A percentile compares a stretch with the other conserved stretches of the same genome.
phyloP scores from a whole-genome alignment of 2,888 invertebrate species.

The Volucella zonaria region DNA sequence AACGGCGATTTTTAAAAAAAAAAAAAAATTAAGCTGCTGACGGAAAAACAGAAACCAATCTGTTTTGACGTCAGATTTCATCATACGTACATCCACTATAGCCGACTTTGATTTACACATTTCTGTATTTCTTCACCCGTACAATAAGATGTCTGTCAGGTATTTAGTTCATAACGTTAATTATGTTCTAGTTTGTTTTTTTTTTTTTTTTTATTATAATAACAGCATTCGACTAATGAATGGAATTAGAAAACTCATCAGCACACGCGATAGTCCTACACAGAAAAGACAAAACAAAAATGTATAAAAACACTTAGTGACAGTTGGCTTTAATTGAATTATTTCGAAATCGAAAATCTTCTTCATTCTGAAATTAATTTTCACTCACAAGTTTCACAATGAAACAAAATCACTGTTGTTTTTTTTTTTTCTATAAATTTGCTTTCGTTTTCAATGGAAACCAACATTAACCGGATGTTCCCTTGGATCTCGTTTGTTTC shows the following conservation, averaged over 20 bases:
- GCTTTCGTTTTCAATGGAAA: not conserved
- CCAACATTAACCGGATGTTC: conserved; percentile 47
- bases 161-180: conserved; percentile 14
- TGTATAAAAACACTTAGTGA: not conserved
- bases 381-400: conserved; percentile 8
- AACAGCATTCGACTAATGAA: conserved; percentile 31
- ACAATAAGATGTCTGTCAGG: conserved; percentile 7
- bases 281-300: not conserved
- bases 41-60: too few relatives aligned
- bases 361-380: conserved; percentile 19
- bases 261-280: conserved; percentile 32
- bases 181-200: too few relatives aligned
- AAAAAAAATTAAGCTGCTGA: too few relatives aligned
- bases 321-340: conserved; percentile 17
- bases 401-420: not conserved
- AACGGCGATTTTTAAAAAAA: too few relatives aligned
- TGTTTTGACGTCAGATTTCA: too few relatives aligned
- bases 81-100: too few relatives aligned
- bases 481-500: conserved; percentile 1
- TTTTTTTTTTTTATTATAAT: conserved; percentile 1
- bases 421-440: not conserved
- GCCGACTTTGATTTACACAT: too few relatives aligned
- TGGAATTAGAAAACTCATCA: conserved; percentile 19
- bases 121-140: too few relatives aligned
- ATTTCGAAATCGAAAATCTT: conserved; percentile 26